Conservation (phyloP, 2,113 vertebrate species). For the Pelecanus crispus region DNA sequence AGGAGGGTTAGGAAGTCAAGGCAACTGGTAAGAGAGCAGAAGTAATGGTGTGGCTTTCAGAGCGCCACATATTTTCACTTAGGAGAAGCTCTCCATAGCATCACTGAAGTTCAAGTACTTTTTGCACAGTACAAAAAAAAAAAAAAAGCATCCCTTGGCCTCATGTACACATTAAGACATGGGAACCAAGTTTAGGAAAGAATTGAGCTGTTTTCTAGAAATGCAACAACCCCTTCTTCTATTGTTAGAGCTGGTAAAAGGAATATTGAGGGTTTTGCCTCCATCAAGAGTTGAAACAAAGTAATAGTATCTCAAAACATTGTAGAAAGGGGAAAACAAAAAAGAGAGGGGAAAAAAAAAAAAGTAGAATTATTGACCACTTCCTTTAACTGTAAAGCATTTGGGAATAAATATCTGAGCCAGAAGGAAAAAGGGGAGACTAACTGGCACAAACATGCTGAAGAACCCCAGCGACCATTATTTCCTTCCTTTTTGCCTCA, state of each 20-base stretch:
- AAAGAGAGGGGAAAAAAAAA: neutral
- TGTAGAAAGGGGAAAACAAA: too few species aligned
- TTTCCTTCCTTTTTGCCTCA: neutral
- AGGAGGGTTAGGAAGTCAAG: neutral
- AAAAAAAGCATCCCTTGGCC: neutral
- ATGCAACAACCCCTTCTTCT: neutral
- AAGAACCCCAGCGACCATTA: neutral
- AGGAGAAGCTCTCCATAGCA: neutral
- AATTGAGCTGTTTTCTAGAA: neutral
- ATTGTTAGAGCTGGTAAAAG: neutral
- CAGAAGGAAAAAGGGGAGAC: neutral
- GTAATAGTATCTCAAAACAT: neutral
- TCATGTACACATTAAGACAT: neutral
- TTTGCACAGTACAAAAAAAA: neutral
- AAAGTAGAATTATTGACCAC: fast-evolving
- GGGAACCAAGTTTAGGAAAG: neutral
- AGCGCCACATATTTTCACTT: neutral
- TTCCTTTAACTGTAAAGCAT: neutral
- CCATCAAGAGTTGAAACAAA: neutral
- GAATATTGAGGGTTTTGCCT: neutral
- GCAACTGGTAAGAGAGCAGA: neutral
- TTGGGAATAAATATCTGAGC: neutral
- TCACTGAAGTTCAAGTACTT: neutral
- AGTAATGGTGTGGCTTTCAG: neutral
- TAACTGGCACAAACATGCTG: neutral